Evolutionary conservation across 2,113 vertebrate genomes (phyloP), one percentile per base, ranked within the genome.

Genomic region (Smithornis capensis): DNA sequence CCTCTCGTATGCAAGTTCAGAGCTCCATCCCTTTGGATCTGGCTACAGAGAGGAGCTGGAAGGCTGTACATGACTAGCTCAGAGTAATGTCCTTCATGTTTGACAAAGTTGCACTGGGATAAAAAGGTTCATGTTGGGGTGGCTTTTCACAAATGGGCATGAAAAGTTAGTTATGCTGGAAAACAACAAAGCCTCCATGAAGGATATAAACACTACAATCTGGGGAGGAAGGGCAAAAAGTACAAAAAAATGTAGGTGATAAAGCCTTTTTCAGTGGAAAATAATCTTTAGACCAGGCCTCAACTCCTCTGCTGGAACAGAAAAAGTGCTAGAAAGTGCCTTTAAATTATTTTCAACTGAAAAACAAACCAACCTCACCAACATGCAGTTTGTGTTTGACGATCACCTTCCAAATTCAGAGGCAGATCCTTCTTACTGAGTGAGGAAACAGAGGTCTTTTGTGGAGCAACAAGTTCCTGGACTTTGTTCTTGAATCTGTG

Each of bases 401-500:
- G 28, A 3, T n/a, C 14, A 9, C 69, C 15, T 83, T 83, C 35
- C 45, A 57, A 55, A 50, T 70, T 27, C 67, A 53, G 59, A 19
- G 59, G 4, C 33, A 89, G 42, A 77, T 35, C 70, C 40, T 53
- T 47, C 19, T 42, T 9, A 45, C 24, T 3, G 42, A 81, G 33
- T 35, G 28, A 74, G 38, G 64, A 96, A 87, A 84, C 38, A 60
- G 70, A 92, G 60, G 4, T 27, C 71, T 82, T 71, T 38, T 83
- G 37, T 60, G 47, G 24, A 84, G 22, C 21, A 63, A 57, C 56
- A 38, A 94, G 81, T 89, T 95, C 88, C 87, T 69, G 83, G 33
- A 71, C 94, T 97, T 96, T 84, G 83, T 96, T 95, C 84, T 95
- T 19, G 6, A 76, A 64, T 79, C 80, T 81, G 83, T 50, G 64